Conservation (phyloP, 2,888 invertebrate species). For the Catocala sponsa region DNA sequence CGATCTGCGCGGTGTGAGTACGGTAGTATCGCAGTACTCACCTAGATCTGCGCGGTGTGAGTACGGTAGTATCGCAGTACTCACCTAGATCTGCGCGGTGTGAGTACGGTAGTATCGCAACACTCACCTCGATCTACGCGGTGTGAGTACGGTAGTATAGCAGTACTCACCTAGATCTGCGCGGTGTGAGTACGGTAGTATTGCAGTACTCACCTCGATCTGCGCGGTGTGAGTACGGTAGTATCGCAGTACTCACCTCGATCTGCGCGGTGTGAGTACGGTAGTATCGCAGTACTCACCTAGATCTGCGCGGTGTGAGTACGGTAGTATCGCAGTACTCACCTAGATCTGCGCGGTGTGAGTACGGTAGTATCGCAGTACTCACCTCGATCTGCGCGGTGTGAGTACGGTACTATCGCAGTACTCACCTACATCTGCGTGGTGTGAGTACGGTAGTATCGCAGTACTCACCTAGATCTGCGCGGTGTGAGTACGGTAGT, state of each 20-base stretch:
- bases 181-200: constrained; percentile 5
- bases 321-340: constrained; percentile 97
- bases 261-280: background rate
- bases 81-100: constrained; percentile 95
- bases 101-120: constrained; percentile 98
- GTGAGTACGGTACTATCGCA: constrained; percentile 1
- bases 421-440: background rate
- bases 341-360: constrained; percentile 62
- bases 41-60: background rate
- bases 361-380: constrained; percentile 97
- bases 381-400: constrained; percentile 6
- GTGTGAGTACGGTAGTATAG: constrained; percentile 95
- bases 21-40: background rate
- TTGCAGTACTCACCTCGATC: background rate
- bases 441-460: background rate
- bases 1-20: background rate
- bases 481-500: background rate
- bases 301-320: constrained; percentile 98
- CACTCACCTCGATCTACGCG: constrained; percentile 78
- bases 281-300: constrained; percentile 7
- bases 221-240: background rate
- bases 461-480: background rate
- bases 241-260: background rate
- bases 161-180: constrained; percentile 80
- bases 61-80: background rate